Base-by-base conservation (phyloP, 1,140 invertebrate species). In the Rhopalosiphum padi region DNA sequence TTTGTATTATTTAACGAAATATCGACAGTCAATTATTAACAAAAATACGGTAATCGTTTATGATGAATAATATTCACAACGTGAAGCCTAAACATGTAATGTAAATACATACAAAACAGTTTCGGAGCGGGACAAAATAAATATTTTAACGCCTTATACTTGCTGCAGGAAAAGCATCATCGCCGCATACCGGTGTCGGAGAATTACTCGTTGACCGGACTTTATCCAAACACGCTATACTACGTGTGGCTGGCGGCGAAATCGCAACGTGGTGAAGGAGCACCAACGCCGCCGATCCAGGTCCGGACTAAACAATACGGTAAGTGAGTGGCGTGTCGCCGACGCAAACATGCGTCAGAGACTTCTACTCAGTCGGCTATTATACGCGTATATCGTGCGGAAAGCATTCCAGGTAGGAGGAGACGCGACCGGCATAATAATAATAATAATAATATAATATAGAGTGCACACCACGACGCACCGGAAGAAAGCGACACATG, bases 291-390 rank as follows among this genome's bases (percentile, higher is more conserved):
- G n/a, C 98, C 98, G 1, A 97, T 99, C 94, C 98, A 98, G 93
- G 98, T 99, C 87, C 97, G 98, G 95, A 99, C 99, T 53, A 98
- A 99, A 95, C 98, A 98, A 97, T 99, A 98, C 96, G 98, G 99
- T 99, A 98, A 98, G 98, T 96, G 95, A 98, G 98, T 96, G 95
- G n/a, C 9, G n/a, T 41, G 46, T 41, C 37, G 25, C 9, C 37
- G 37, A 55, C 68, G 43, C 55, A 55, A 93, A 51, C 46, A 30
- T 22, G 22, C 1, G 46, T 53, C 86, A 46, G 23, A 46, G 85
- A 46, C n/a, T 37, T 89, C 48, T 88, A 48, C 48, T 86, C 23
- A 11, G 4, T 11, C 85, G 37, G 1, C 86, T 46, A 48, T 48
- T 37, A 55, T 53, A 25, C 53, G 53, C 37, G 89, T 43, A 43